These are phyloP conservation scores for Pteropus alecto DNA, from an alignment of 2,113 vertebrate species.

Conservation along the genomic window DNA sequence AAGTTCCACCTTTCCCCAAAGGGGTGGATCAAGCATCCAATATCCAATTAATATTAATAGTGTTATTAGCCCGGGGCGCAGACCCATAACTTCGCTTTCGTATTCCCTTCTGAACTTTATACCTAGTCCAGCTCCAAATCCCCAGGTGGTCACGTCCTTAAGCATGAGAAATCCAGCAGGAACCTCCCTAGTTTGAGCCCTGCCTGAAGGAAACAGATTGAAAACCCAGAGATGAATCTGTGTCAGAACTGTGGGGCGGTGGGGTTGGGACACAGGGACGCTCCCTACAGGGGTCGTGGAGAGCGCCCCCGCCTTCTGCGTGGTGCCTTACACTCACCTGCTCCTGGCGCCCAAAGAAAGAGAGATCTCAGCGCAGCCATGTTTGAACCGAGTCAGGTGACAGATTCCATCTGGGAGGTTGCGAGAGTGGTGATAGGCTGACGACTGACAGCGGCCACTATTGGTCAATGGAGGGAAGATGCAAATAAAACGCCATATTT, in stretches of 20 bases:
- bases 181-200: not conserved
- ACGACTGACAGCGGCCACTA: not conserved
- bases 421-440: not conserved
- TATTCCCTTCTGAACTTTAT: not conserved
- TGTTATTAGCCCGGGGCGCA: not conserved
- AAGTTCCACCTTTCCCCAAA: not conserved
- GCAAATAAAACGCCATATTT: slow-evolving; percentile 72
- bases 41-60: not conserved
- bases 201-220: not conserved
- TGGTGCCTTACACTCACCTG: slow-evolving; percentile 55
- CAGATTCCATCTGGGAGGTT: not conserved
- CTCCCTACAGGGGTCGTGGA: not conserved
- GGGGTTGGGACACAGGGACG: not conserved
- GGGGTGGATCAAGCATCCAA: not conserved
- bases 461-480: slow-evolving; percentile 60
- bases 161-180: not conserved
- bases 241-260: not conserved
- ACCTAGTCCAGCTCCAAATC: not conserved
- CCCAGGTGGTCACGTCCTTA: slow-evolving; percentile 30
- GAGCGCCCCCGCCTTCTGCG: not conserved
- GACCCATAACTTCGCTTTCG: not conserved
- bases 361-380: slow-evolving; percentile 55
- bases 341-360: not conserved
- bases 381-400: slow-evolving; percentile 71
- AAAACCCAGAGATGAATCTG: not conserved